Evolutionary conservation across 2,797 vertebrate species (phyloP), one percentile per base, ranked within the genome.

Genomic region (Pseudochromis fuscus): DNA sequence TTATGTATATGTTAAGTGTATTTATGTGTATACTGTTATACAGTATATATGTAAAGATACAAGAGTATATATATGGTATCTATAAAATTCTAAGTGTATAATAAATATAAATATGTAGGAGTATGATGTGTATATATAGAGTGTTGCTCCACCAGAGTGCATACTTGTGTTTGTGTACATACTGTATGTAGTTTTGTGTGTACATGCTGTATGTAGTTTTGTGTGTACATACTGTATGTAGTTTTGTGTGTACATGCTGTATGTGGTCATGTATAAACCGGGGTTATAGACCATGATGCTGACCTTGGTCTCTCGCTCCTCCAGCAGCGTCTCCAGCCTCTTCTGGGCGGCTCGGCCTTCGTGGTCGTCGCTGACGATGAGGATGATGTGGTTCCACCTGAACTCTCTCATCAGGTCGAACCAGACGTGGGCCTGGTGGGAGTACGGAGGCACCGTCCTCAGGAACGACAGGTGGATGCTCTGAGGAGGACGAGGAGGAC

Each of bases 351-450:
- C 97, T 21, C 97, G 94, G 62, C 97, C 97, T 84, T 98, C 96
- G 1, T 98, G 97, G 91, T 98, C 96, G 3, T 98, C 96, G 1
- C 96, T 98, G 82, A 97, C 96, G 53, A 98, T 96, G 71, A 98
- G 94, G 82, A 98, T 97, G 91, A 98, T 91, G 87, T 98, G 97
- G 82, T 97, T 97, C 97, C 97, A 98, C 86, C 94, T 94, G 89
- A 97, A 97, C 77, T 96, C 95, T 1, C 96, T 94, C 96, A 98
- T 98, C 95, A 98, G 96, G 91, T 98, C 97, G 62, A 98, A 98
- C 97, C 97, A 98, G 42, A 97, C 97, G 0, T 96, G 96, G 4
- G 97, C 96, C 93, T 98, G 96, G 92, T 98, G 97, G 35, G 97
- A 98, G 87, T 97, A 98, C 0, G 97, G 97, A 0, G 97, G 97